These are phyloP conservation scores for Bombus turneri DNA, from an alignment of 1,140 invertebrate species.

Conservation along the genomic window DNA sequence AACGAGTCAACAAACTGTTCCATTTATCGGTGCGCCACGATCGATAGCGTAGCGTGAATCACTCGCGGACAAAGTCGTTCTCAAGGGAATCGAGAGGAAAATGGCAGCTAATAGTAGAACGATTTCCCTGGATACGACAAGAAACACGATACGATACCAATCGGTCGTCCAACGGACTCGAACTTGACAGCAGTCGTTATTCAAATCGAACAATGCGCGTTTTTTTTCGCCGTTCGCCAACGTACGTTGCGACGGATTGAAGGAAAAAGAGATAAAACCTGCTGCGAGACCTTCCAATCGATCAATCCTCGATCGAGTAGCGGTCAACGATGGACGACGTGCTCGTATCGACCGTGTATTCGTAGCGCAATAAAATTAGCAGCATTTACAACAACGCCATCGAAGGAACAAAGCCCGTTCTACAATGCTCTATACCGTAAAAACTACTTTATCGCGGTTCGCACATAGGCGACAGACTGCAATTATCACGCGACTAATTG, in stretches of 20 bases:
- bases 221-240: neutral
- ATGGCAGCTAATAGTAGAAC: conserved; percentile 46
- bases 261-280: conserved; percentile 56
- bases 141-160: conserved; percentile 60
- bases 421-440: neutral
- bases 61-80: conserved; percentile 44
- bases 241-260: conserved; percentile 39
- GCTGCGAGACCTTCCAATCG: conserved; percentile 55
- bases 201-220: conserved; percentile 51
- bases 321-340: conserved; percentile 59
- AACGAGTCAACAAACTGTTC: neutral
- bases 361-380: conserved; percentile 74
- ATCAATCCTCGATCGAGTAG: conserved; percentile 54
- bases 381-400: conserved; percentile 29
- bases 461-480: neutral
- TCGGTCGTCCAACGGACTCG: conserved; percentile 40
- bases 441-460: conserved; percentile 39
- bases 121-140: conserved; percentile 48
- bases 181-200: conserved; percentile 48
- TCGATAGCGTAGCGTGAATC: neutral
- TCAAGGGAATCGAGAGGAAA: conserved; percentile 51
- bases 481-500: conserved; percentile 20
- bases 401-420: conserved; percentile 29
- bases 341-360: conserved; percentile 54
- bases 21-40: conserved; percentile 1